Evolutionary conservation across 2,888 invertebrate species (phyloP).

Genomic region (Scaptomyza tumidula): DNA sequence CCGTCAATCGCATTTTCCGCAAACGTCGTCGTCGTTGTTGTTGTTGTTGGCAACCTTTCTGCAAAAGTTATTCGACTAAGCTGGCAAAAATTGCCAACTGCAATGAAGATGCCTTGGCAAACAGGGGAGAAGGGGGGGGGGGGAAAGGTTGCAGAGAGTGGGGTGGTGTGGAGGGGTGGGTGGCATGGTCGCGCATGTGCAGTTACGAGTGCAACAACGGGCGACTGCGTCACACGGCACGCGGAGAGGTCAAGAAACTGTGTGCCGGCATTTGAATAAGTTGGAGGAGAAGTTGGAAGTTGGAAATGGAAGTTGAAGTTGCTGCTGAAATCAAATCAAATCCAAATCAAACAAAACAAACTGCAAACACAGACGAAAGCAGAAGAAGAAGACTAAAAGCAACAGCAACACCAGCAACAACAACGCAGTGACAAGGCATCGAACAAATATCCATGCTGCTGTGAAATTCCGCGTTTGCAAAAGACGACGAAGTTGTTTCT

Average conservation of each 20-base stretch:
- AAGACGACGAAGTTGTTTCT: conserved; percentile 59
- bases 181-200: conserved; percentile 70
- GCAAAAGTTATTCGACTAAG: conserved; percentile 55
- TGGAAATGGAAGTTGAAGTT: conserved; percentile 28
- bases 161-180: conserved; percentile 19
- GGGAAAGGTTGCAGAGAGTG: conserved; percentile 1
- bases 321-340: conserved; percentile 78
- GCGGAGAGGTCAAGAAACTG: conserved; percentile 74
- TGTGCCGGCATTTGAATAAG: conserved; percentile 68
- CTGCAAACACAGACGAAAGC: conserved; percentile 44
- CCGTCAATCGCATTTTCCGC: conserved; percentile 81
- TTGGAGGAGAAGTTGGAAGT: conserved; percentile 12
- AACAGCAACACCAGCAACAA: conserved; percentile 25
- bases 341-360: conserved; percentile 80
- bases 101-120: conserved; percentile 30
- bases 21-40: conserved; percentile 44
- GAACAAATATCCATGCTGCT: conserved; percentile 82
- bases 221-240: conserved; percentile 68
- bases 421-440: conserved; percentile 69
- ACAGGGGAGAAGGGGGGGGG: not conserved
- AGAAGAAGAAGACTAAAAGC: conserved; percentile 8
- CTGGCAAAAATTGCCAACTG: conserved; percentile 70
- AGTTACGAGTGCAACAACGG: conserved; percentile 64
- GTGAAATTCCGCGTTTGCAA: conserved; percentile 75
- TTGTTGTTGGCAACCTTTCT: conserved; percentile 54